Evolutionary conservation across 1,140 invertebrate species (phyloP).

Genomic region (Drosophila guanche): DNA sequence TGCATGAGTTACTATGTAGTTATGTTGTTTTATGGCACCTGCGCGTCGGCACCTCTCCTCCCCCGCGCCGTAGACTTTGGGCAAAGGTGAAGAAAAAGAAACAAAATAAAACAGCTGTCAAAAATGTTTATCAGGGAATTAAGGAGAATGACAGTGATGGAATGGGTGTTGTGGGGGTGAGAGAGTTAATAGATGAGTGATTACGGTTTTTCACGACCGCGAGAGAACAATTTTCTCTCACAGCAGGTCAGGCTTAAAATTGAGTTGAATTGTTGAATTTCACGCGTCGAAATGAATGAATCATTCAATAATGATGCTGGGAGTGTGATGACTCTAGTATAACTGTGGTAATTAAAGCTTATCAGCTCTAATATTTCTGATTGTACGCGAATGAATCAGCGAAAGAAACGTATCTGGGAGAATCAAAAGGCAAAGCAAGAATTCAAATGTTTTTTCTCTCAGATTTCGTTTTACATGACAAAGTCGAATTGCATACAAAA

Average conservation of each 20-base stretch:
- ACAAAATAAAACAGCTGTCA: constrained; percentile 60
- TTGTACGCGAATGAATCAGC: constrained; percentile 8
- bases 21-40: constrained; percentile 49
- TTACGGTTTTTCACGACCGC: constrained; percentile 1
- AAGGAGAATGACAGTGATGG: constrained; percentile 23
- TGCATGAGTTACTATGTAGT: constrained; percentile 5
- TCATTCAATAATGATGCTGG: constrained; percentile 23
- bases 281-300: constrained; percentile 8
- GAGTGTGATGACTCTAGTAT: neutral
- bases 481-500: constrained; percentile 72
- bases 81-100: constrained; percentile 22
- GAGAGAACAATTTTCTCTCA: constrained; percentile 20
- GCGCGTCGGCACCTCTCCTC: constrained; percentile 19
- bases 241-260: constrained; percentile 18
- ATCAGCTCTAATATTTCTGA: constrained; percentile 8
- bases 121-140: constrained; percentile 54
- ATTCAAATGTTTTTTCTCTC: constrained; percentile 21
- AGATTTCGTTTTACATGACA: constrained; percentile 51
- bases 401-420: neutral
- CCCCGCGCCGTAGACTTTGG: too few species aligned
- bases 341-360: constrained; percentile 8
- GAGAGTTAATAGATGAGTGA: constrained; percentile 25
- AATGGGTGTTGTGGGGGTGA: neutral
- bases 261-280: constrained; percentile 26
- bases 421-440: neutral